Percentiles rank a stretch among this genome's conserved stretches.
phyloP scores from a whole-genome alignment of 2,797 vertebrate species.

The Coranthus polyacanthus region DNA sequence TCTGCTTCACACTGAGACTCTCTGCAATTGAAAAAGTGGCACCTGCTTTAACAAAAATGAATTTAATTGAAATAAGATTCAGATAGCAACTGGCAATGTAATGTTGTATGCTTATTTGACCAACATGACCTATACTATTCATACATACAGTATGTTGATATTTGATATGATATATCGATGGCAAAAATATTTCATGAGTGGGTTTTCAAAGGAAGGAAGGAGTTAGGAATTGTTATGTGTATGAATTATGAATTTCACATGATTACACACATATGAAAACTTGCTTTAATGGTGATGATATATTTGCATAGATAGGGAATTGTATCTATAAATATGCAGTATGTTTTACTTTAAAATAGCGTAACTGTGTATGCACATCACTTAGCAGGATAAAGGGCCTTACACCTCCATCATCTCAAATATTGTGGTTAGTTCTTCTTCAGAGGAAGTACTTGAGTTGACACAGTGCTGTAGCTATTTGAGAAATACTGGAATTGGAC shows the following conservation, averaged over 20 bases:
- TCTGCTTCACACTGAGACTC: neutral
- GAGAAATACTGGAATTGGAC: slow-evolving; percentile 15
- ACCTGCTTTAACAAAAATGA: neutral
- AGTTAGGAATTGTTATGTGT: too few species aligned
- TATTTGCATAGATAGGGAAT: too few species aligned
- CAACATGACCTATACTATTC: neutral
- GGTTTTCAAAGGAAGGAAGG: too few species aligned
- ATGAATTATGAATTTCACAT: too few species aligned
- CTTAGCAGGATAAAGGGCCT: slow-evolving; percentile 20
- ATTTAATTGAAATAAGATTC: too few species aligned
- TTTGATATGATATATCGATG: neutral
- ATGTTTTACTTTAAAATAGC: too few species aligned
- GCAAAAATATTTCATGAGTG: too few species aligned
- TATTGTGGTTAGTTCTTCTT: slow-evolving; percentile 7
- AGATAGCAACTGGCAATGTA: neutral
- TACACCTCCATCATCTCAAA: slow-evolving; percentile 26
- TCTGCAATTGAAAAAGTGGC: neutral
- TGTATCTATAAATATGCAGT: too few species aligned
- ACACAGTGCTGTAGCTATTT: slow-evolving; percentile 16
- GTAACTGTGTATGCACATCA: neutral
- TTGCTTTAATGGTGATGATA: too few species aligned
- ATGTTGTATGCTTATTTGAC: neutral
- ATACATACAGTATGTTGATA: too few species aligned
- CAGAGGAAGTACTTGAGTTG: slow-evolving; percentile 29
- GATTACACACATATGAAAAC: too few species aligned